A percentile compares a stretch with the other conserved stretches of the same genome.
phyloP scores from a whole-genome alignment of 2,113 vertebrate species.

The Halcyon senegalensis region DNA sequence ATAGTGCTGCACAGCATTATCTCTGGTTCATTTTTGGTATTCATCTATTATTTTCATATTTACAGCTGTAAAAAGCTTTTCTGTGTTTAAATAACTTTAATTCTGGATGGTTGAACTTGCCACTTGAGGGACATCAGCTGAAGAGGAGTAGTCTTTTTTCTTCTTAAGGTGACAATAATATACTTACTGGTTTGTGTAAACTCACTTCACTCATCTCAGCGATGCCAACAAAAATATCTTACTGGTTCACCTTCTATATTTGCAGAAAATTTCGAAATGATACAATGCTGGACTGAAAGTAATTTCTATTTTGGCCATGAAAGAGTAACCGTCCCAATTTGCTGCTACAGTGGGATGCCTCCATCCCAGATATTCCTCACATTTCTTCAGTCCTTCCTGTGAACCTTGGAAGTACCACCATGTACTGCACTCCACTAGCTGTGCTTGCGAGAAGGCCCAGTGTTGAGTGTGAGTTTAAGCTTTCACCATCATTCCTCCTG shows the following conservation, averaged over 20 bases:
- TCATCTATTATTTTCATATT: neutral
- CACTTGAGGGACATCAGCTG: neutral
- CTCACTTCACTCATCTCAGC: neutral
- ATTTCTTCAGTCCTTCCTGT: neutral
- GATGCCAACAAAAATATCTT: neutral
- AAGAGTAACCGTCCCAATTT: neutral
- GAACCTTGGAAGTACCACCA: neutral
- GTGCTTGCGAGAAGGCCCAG: neutral
- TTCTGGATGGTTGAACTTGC: neutral
- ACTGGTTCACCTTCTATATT: neutral
- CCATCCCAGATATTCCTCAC: neutral
- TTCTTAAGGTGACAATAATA: neutral
- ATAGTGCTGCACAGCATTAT: neutral
- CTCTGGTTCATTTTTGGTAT: neutral
- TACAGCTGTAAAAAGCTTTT: neutral
- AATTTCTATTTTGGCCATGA: neutral
- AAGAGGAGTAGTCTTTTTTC: neutral
- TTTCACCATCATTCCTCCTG: neutral
- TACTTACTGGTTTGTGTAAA: neutral
- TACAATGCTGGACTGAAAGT: neutral
- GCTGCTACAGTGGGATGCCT: neutral
- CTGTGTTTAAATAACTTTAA: neutral
- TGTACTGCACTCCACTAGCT: rapidly evolving
- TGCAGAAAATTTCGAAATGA: neutral
- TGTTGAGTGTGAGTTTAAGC: neutral